Evolutionary conservation across 2,113 vertebrate species (phyloP).

Genomic region (Ahaetulla prasina): DNA sequence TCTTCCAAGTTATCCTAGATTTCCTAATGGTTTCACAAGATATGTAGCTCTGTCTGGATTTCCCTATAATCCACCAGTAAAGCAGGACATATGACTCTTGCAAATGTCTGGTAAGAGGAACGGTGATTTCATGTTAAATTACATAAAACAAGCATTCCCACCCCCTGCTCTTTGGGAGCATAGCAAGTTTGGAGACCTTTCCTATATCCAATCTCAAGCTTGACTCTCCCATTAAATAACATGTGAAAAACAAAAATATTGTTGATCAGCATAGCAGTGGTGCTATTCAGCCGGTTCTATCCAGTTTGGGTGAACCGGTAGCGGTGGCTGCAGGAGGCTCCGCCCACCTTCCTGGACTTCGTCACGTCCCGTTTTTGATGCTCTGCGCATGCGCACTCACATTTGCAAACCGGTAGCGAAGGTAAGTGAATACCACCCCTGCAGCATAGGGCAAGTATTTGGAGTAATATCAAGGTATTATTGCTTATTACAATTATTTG

Average conservation of each 20-base stretch:
- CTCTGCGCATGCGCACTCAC: too few relatives aligned
- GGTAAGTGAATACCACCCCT: too few relatives aligned
- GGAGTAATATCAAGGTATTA: neutral
- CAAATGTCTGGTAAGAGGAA: accelerated
- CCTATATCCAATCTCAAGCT: neutral
- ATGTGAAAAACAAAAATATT: neutral
- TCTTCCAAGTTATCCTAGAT: neutral
- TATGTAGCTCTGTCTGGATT: neutral
- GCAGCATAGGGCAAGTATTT: too few relatives aligned
- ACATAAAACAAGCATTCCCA: neutral
- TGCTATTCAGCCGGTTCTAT: too few relatives aligned
- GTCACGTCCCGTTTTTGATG: too few relatives aligned
- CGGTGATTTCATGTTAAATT: neutral
- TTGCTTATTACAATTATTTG: neutral
- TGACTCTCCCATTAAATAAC: neutral
- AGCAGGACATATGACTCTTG: accelerated
- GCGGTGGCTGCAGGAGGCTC: too few relatives aligned
- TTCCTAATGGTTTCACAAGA: neutral
- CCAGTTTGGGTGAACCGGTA: too few relatives aligned
- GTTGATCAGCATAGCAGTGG: neutral
- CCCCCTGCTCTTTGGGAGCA: neutral
- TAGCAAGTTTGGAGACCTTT: neutral
- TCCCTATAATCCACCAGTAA: neutral
- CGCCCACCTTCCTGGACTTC: too few relatives aligned
- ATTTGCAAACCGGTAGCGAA: too few relatives aligned